phyloP scores from a whole-genome alignment of 2,888 invertebrate genomes.

The Pelosia muscerda region DNA sequence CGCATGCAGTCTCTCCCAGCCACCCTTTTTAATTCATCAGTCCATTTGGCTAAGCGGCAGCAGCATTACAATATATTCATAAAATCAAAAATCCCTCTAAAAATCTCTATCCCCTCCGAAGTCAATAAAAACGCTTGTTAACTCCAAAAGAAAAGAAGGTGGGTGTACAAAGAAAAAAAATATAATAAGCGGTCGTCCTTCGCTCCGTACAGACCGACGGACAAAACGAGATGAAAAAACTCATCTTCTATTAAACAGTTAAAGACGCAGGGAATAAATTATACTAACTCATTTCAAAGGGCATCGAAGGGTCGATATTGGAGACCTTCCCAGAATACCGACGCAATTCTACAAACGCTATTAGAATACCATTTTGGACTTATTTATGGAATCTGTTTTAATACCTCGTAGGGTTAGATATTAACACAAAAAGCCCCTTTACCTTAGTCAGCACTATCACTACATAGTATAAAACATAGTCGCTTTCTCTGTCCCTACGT shows the following conservation, averaged over 20 bases:
- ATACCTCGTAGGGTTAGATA: slow-evolving; percentile 9
- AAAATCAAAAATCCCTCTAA: not conserved
- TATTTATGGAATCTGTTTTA: slow-evolving; percentile 8
- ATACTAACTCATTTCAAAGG: slow-evolving; percentile 55
- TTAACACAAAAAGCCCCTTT: slow-evolving; percentile 47
- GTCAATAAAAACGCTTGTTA: slow-evolving; percentile 59
- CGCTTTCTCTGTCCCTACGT: no score
- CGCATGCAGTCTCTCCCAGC: no score
- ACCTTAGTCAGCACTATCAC: slow-evolving; percentile 52
- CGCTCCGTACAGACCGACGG: slow-evolving; percentile 24
- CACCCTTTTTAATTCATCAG: no score
- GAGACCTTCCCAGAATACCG: slow-evolving; percentile 56
- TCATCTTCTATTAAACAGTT: slow-evolving; percentile 72
- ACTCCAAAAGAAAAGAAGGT: slow-evolving; percentile 69
- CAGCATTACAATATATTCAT: not conserved
- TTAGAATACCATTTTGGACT: slow-evolving; percentile 12
- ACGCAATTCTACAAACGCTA: slow-evolving; percentile 48
- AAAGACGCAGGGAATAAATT: slow-evolving; percentile 76
- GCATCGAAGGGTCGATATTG: slow-evolving; percentile 50
- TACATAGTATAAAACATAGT: no score
- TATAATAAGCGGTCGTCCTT: slow-evolving; percentile 53
- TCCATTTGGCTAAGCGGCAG: no score
- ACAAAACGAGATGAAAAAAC: slow-evolving; percentile 63
- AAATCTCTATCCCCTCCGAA: slow-evolving; percentile 31
- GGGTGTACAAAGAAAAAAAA: slow-evolving; percentile 63